Conservation (phyloP, 2,888 invertebrate species). For the Stenoptilia bipunctidactyla region DNA sequence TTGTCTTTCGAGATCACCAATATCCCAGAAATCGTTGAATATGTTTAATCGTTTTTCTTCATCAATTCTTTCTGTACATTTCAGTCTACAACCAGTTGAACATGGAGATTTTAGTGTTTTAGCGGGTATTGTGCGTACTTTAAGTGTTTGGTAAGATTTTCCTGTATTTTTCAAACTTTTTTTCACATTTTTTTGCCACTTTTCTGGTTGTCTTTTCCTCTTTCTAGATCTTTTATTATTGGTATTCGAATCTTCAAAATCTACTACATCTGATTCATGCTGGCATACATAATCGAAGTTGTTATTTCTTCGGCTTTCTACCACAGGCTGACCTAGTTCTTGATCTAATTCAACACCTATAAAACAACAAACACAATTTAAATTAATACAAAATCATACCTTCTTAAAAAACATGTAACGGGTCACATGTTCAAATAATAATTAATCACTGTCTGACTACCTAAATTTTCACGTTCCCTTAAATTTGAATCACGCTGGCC, state of each 20-base stretch:
- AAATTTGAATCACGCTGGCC: too few relatives aligned
- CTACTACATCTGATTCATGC: not conserved
- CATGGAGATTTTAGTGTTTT: constrained; percentile 5
- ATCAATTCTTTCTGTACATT: constrained; percentile 2
- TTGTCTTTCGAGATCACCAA: not conserved
- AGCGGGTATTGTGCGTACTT: constrained; percentile 4
- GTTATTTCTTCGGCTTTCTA: too few relatives aligned
- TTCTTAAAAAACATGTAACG: too few relatives aligned
- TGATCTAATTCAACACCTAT: constrained; percentile 2
- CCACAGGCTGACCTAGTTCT: not conserved
- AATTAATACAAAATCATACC: too few relatives aligned
- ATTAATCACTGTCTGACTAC: too few relatives aligned
- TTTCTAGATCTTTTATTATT: constrained; percentile 3
- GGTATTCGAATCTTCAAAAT: not conserved
- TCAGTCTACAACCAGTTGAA: not conserved
- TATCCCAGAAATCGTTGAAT: constrained; percentile 1
- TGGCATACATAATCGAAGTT: too few relatives aligned
- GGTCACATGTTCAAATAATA: too few relatives aligned
- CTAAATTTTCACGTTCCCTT: too few relatives aligned
- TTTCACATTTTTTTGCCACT: constrained; percentile 3
- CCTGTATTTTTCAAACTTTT: constrained; percentile 5
- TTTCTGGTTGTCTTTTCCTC: constrained; percentile 1
- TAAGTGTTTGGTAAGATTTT: constrained; percentile 5
- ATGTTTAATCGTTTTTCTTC: constrained; percentile 2
- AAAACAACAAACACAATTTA: not conserved